Evolutionary conservation across 2,797 vertebrate species (phyloP).

Genomic region (Macrochelys suwanniensis): DNA sequence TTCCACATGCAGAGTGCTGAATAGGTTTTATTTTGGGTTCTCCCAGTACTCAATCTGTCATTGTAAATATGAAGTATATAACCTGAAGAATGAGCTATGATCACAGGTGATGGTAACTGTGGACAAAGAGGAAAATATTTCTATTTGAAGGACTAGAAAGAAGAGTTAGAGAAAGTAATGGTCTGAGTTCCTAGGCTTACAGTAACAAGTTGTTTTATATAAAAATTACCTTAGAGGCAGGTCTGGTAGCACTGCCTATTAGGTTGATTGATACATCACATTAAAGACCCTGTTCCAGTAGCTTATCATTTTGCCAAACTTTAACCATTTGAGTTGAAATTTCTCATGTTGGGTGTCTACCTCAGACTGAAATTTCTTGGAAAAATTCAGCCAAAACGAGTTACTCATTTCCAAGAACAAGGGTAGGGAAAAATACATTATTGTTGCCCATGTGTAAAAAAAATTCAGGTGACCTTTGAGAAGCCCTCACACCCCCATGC

Average conservation of each 20-base stretch:
- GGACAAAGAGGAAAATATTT: neutral
- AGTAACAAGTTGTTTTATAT: slow-evolving; percentile 12
- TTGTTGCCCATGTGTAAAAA: neutral
- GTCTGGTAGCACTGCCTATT: slow-evolving; percentile 22
- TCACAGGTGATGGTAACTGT: neutral
- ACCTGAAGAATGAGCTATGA: neutral
- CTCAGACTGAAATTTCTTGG: slow-evolving; percentile 18
- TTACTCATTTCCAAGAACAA: neutral
- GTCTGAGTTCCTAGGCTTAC: neutral
- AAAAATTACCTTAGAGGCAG: neutral
- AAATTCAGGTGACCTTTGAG: neutral
- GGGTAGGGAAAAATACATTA: neutral
- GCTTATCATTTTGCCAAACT: slow-evolving; percentile 44
- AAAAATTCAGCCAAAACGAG: slow-evolving; percentile 2
- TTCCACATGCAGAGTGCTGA: neutral
- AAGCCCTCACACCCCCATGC: neutral
- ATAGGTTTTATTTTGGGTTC: neutral
- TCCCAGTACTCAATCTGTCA: neutral
- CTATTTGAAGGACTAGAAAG: neutral
- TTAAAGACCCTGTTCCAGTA: slow-evolving; percentile 30
- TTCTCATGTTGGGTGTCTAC: slow-evolving; percentile 16
- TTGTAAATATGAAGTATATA: neutral
- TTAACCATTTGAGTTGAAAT: slow-evolving; percentile 32
- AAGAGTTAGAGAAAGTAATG: neutral
- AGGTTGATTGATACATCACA: slow-evolving; percentile 49